Evolutionary conservation across 2,113 vertebrate genomes (phyloP).

Genomic region (Nycticebus coucang): DNA sequence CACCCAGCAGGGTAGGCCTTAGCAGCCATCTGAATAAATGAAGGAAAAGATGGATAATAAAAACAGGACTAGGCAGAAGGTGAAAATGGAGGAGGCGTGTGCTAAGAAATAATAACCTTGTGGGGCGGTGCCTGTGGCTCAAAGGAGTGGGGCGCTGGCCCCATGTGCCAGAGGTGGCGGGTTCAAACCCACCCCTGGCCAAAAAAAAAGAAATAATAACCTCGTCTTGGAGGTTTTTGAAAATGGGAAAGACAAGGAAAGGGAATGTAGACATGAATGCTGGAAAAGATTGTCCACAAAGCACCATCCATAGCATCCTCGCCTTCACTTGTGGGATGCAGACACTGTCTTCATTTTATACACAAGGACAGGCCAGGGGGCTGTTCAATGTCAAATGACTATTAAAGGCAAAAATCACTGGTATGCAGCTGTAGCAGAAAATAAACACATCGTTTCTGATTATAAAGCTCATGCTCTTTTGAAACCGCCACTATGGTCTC

Average conservation of each 20-base stretch:
- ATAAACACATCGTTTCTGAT: neutral
- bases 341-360: neutral
- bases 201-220: neutral
- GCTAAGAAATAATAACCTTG: neutral
- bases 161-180: too few relatives aligned
- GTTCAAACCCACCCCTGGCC: too few relatives aligned
- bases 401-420: neutral
- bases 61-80: neutral
- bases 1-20: neutral
- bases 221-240: neutral
- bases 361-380: neutral
- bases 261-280: neutral
- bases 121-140: too few relatives aligned
- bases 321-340: neutral
- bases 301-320: neutral
- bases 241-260: neutral
- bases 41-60: neutral
- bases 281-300: neutral
- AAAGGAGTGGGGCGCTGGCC: too few relatives aligned
- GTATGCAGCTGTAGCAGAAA: neutral
- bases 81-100: neutral
- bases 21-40: neutral
- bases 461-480: neutral
- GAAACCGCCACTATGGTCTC: neutral
- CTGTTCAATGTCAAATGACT: slow-evolving; percentile 30